A percentile compares a stretch with the other conserved stretches of the same genome.
These are phyloP conservation scores for Falco naumanni DNA, from an alignment of 2,797 vertebrate species.

Conservation along the genomic window DNA sequence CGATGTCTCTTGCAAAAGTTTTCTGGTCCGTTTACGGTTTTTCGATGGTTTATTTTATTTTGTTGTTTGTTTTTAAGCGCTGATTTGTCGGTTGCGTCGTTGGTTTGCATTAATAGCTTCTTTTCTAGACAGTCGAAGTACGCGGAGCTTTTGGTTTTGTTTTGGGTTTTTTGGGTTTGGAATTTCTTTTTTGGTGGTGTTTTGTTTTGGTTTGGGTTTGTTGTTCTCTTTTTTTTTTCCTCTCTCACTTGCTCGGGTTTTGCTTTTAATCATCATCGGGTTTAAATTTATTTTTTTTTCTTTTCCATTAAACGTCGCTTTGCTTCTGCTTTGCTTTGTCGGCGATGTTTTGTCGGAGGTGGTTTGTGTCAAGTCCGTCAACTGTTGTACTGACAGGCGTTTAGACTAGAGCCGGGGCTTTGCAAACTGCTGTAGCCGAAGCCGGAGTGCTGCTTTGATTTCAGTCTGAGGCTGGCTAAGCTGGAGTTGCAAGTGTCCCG, in stretches of 20 bases:
- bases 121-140: neutral
- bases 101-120: neutral
- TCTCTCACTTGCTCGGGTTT: constrained; percentile 37
- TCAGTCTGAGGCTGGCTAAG: constrained; percentile 95
- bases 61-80: neutral
- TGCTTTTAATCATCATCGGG: neutral
- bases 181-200: neutral
- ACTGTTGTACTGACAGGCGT: constrained; percentile 99
- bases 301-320: constrained; percentile 26
- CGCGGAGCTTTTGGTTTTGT: neutral
- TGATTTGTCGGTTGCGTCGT: neutral
- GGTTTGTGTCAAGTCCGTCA: constrained; percentile 80
- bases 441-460: constrained; percentile 96
- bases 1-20: constrained; percentile 56
- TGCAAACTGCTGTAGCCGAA: constrained; percentile 96
- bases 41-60: neutral
- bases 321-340: constrained; percentile 36
- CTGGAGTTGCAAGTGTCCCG: constrained; percentile 98
- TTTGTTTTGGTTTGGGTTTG: neutral
- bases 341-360: constrained; percentile 49
- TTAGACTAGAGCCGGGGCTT: constrained; percentile 91
- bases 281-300: neutral
- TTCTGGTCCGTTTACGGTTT: constrained; percentile 60
- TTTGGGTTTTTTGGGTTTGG: neutral
- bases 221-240: neutral